Conservation (phyloP, 2,888 invertebrate species). For the Eugnorisma glareosa region DNA sequence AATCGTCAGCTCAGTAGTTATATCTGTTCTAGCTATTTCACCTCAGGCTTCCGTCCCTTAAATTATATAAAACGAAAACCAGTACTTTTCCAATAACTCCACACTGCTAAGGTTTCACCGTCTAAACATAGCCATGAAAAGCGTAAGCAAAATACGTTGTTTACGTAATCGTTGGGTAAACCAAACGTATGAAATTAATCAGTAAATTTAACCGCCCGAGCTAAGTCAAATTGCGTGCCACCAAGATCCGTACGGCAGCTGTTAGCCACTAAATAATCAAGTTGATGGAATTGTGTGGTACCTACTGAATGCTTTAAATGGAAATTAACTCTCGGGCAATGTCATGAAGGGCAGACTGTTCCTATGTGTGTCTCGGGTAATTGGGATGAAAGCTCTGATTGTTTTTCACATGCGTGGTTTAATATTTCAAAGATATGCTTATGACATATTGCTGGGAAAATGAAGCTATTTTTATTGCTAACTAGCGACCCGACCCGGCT, state of each 20-base stretch:
- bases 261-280: constrained; percentile 47
- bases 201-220: constrained; percentile 39
- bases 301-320: constrained; percentile 42
- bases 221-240: constrained; percentile 54
- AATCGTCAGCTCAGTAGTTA: background rate
- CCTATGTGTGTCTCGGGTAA: constrained; percentile 13
- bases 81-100: background rate
- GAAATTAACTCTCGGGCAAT: constrained; percentile 23
- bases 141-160: constrained; percentile 19
- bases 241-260: constrained; percentile 41
- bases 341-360: constrained; percentile 14
- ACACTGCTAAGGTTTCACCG: background rate
- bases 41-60: background rate
- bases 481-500: no score
- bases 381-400: background rate
- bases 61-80: background rate
- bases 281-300: constrained; percentile 41
- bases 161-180: constrained; percentile 35
- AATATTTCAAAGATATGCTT: background rate
- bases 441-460: background rate
- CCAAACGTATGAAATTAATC: constrained; percentile 49
- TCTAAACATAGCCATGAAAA: constrained; percentile 17
- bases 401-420: constrained; percentile 11
- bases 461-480: background rate
- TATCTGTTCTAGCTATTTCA: background rate